phyloP scores from a whole-genome alignment of 2,888 invertebrate species.

The Augiades crinisus region DNA sequence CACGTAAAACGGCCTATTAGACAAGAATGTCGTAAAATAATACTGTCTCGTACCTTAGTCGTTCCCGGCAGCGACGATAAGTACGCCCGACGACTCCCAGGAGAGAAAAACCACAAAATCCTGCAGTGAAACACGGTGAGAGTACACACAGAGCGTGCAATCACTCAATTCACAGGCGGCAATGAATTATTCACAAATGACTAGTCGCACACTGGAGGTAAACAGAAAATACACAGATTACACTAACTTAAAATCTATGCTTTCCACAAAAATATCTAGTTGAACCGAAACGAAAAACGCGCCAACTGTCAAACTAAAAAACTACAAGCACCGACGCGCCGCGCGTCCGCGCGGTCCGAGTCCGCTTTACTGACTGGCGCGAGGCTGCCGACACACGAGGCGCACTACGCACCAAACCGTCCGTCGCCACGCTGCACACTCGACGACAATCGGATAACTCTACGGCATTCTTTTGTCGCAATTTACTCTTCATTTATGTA shows the following conservation, averaged over 20 bases:
- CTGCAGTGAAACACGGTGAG: slow-evolving; percentile 64
- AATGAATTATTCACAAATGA: slow-evolving; percentile 68
- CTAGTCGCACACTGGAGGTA: slow-evolving; percentile 70
- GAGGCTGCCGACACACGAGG: slow-evolving; percentile 22
- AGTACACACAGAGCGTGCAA: slow-evolving; percentile 69
- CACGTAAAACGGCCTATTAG: slow-evolving; percentile 9
- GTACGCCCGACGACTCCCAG: slow-evolving; percentile 60
- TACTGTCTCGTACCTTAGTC: slow-evolving; percentile 55
- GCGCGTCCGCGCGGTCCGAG: slow-evolving; percentile 75
- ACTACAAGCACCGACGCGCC: slow-evolving; percentile 79
- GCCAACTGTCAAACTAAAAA: slow-evolving; percentile 81
- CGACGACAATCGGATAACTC: slow-evolving; percentile 42
- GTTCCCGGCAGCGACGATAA: slow-evolving; percentile 49
- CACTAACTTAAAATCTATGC: slow-evolving; percentile 78
- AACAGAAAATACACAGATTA: slow-evolving; percentile 78
- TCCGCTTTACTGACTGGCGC: slow-evolving; percentile 65
- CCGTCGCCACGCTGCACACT: slow-evolving; percentile 50
- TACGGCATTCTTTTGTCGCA: slow-evolving; percentile 57
- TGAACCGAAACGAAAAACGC: slow-evolving; percentile 75
- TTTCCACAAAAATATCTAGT: slow-evolving; percentile 69
- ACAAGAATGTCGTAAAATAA: slow-evolving; percentile 33
- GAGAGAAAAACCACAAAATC: slow-evolving; percentile 71
- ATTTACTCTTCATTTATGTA: slow-evolving; percentile 70
- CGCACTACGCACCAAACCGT: slow-evolving; percentile 31
- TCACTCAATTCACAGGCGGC: slow-evolving; percentile 74